Conservation (phyloP, 2,888 invertebrate genomes). For the Myathropa florea region DNA sequence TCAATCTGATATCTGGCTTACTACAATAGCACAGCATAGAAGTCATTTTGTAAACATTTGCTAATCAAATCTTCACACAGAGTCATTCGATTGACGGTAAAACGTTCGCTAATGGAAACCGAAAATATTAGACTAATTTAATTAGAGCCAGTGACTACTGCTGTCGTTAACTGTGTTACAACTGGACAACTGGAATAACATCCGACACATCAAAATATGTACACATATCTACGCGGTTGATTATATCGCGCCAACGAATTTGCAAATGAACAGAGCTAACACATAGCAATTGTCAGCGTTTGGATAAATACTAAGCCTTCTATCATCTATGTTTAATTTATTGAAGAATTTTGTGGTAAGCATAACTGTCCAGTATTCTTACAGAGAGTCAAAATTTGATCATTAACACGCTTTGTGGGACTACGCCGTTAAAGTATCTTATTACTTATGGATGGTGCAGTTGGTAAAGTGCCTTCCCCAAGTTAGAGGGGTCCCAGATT, state of each 20-base stretch:
- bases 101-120: constrained; percentile 16
- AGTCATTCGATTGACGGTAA: constrained; percentile 1
- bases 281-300: not conserved
- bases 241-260: not conserved
- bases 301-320: too few species aligned
- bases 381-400: too few species aligned
- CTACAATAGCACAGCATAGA: not conserved
- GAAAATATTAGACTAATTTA: constrained; percentile 14
- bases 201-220: not conserved
- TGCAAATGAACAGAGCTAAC: not conserved
- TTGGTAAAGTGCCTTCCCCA: too few species aligned
- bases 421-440: too few species aligned
- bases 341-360: too few species aligned
- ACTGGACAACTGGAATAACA: not conserved
- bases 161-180: not conserved
- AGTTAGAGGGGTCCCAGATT: too few species aligned
- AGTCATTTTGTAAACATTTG: not conserved
- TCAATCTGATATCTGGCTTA: not conserved
- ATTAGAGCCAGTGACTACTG: constrained; percentile 10
- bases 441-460: too few species aligned
- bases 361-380: too few species aligned
- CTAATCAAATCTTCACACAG: constrained; percentile 6
- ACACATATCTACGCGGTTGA: not conserved
- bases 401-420: too few species aligned
- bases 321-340: too few species aligned